Percentiles rank a stretch among this genome's conserved stretches.
phyloP scores from a whole-genome alignment of 2,888 invertebrate genomes.

The Lysandra coridon region DNA sequence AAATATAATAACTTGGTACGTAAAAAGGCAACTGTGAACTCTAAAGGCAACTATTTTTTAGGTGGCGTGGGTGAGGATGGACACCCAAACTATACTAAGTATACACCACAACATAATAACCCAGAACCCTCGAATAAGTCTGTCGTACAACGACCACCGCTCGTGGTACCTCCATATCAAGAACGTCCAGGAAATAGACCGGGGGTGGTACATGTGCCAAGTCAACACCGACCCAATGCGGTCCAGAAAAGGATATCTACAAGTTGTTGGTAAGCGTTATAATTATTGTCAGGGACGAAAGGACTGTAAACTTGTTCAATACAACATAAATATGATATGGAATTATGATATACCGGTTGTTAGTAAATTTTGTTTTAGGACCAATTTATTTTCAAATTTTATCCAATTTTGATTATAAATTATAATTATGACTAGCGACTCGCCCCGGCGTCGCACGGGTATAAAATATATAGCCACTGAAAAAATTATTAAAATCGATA shows the following conservation, averaged over 20 bases:
- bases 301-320: no score
- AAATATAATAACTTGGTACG: neutral
- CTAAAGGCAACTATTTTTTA: slow-evolving; percentile 51
- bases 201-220: slow-evolving; percentile 96
- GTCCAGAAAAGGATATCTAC: slow-evolving; percentile 92
- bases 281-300: neutral
- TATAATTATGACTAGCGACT: no score
- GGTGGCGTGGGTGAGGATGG: slow-evolving; percentile 96
- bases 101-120: slow-evolving; percentile 96
- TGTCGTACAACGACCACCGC: slow-evolving; percentile 93
- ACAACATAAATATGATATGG: no score
- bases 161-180: slow-evolving; percentile 95
- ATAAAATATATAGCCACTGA: no score
- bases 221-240: slow-evolving; percentile 97
- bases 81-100: slow-evolving; percentile 94
- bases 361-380: no score
- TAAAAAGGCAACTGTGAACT: neutral
- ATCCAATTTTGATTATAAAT: no score
- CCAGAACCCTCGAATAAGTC: slow-evolving; percentile 92
- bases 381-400: no score
- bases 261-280: slow-evolving; percentile 90
- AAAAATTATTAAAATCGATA: no score
- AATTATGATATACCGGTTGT: no score
- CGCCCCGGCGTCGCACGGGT: no score
- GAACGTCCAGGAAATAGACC: slow-evolving; percentile 91